Conservation (phyloP, 1,140 invertebrate species). For the Atopsyche davidsoni region DNA sequence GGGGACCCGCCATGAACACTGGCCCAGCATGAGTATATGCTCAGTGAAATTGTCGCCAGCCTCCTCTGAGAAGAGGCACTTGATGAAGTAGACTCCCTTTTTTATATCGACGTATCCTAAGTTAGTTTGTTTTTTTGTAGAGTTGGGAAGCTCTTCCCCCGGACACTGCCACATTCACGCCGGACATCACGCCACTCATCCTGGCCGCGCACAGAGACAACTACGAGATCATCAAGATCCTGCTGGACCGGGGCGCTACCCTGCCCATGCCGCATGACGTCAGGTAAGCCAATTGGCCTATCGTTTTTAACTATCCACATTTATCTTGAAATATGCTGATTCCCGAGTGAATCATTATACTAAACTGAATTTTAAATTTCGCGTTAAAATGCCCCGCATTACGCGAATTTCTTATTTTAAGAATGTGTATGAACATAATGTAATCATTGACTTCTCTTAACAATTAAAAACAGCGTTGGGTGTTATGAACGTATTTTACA, state of each 20-base stretch:
- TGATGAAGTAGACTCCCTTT: too few species aligned
- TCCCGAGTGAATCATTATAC: not conserved
- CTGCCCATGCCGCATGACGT: constrained; percentile 89
- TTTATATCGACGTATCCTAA: too few species aligned
- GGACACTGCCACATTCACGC: constrained; percentile 90
- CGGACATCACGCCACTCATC: constrained; percentile 94
- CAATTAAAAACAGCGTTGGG: too few species aligned
- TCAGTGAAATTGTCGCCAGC: too few species aligned
- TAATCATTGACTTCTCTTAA: too few species aligned
- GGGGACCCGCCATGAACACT: too few species aligned
- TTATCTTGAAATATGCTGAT: not conserved
- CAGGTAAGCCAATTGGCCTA: constrained; percentile 48
- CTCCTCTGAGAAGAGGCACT: too few species aligned
- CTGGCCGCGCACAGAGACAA: constrained; percentile 94
- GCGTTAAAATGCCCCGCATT: too few species aligned
- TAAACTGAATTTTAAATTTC: not conserved
- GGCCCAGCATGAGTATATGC: too few species aligned
- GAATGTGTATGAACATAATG: too few species aligned
- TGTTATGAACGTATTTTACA: too few species aligned
- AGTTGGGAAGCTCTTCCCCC: constrained; percentile 86
- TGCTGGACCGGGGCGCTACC: constrained; percentile 82
- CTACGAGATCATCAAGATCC: constrained; percentile 97
- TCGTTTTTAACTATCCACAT: constrained; percentile 6
- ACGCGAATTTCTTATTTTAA: too few species aligned
- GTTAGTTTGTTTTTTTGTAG: constrained; percentile 43